phyloP scores from a whole-genome alignment of 2,888 invertebrate genomes.

The Buathra laborator region DNA sequence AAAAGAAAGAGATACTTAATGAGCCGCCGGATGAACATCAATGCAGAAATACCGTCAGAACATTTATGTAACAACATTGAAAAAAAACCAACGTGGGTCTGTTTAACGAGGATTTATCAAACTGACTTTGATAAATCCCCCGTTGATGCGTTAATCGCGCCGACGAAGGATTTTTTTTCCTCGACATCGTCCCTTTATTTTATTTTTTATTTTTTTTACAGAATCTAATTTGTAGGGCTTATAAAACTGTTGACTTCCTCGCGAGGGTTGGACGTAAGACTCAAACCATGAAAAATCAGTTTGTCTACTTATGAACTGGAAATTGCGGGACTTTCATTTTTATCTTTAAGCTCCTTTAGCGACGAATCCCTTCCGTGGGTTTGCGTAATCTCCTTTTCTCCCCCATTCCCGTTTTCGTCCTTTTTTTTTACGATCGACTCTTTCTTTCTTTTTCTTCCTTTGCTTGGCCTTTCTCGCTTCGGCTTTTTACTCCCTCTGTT shows the following conservation, averaged over 20 bases:
- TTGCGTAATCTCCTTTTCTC: slow-evolving; percentile 41
- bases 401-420: not conserved
- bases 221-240: slow-evolving; percentile 16
- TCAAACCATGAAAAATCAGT: slow-evolving; percentile 25
- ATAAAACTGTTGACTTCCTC: slow-evolving; percentile 30
- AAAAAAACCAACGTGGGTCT: too few relatives aligned
- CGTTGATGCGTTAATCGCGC: not conserved
- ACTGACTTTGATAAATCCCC: not conserved
- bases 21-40: too few relatives aligned
- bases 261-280: slow-evolving; percentile 7
- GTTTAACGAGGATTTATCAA: too few relatives aligned
- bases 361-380: slow-evolving; percentile 43
- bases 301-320: slow-evolving; percentile 50
- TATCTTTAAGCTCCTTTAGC: slow-evolving; percentile 38
- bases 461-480: too few relatives aligned
- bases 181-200: not conserved
- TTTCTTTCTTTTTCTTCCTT: slow-evolving; percentile 9
- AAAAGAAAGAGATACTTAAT: too few relatives aligned
- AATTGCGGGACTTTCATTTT: slow-evolving; percentile 44
- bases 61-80: too few relatives aligned
- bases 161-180: slow-evolving; percentile 3
- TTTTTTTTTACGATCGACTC: slow-evolving; percentile 24
- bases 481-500: not conserved
- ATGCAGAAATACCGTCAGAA: too few relatives aligned
- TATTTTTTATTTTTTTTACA: not conserved